phyloP scores from a whole-genome alignment of 2,797 vertebrate genomes.

The Schizothorax lantsangensis region DNA sequence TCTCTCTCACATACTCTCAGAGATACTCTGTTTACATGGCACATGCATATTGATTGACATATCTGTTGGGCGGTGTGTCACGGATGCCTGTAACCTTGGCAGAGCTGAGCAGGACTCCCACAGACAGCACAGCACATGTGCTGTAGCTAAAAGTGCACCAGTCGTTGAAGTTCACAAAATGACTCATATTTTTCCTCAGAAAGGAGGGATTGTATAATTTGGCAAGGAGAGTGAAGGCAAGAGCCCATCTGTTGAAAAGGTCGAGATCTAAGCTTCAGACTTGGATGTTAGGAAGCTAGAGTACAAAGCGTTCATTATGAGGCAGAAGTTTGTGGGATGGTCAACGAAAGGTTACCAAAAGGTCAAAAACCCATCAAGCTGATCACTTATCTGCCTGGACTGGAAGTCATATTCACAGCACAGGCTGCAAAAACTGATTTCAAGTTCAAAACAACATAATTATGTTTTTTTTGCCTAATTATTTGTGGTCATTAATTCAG shows the following conservation, averaged over 20 bases:
- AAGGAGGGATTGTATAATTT: conserved; percentile 39
- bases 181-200: conserved; percentile 44
- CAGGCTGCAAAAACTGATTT: neutral
- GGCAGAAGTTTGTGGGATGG: conserved; percentile 70
- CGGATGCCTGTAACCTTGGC: conserved; percentile 30
- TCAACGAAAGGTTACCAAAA: conserved; percentile 73
- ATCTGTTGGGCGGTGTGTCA: conserved; percentile 36
- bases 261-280: conserved; percentile 36
- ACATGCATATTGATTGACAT: conserved; percentile 35
- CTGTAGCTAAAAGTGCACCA: conserved; percentile 31
- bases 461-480: neutral
- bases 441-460: neutral
- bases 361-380: conserved; percentile 63
- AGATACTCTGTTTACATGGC: conserved; percentile 1
- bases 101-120: conserved; percentile 24
- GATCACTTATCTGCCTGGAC: conserved; percentile 65
- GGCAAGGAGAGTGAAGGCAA: conserved; percentile 31
- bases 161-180: conserved; percentile 44
- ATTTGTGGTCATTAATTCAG: neutral
- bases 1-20: neutral
- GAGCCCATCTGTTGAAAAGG: conserved; percentile 57
- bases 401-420: neutral
- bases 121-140: conserved; percentile 22
- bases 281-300: conserved; percentile 40
- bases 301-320: conserved; percentile 47